These are phyloP conservation scores for Zele albiditarsus DNA, from an alignment of 2,888 invertebrate species.

Conservation along the genomic window DNA sequence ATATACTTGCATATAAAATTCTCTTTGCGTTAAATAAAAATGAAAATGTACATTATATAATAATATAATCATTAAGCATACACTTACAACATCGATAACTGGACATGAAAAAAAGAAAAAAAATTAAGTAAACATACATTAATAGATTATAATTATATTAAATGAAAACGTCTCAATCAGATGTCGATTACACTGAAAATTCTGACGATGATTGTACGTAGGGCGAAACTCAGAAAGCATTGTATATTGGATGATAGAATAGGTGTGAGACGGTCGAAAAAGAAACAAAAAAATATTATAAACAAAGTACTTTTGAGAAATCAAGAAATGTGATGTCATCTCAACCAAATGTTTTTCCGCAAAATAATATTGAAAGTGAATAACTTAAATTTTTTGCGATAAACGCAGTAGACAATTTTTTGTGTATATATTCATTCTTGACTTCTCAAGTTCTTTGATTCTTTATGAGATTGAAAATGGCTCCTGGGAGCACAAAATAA, in stretches of 20 bases:
- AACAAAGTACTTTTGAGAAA: constrained; percentile 40
- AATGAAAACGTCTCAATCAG: neutral
- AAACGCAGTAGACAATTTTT: constrained; percentile 26
- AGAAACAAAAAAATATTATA: constrained; percentile 27
- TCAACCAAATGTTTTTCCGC: constrained; percentile 8
- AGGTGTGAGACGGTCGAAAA: constrained; percentile 59
- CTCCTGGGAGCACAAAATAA: constrained; percentile 44
- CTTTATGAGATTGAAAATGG: constrained; percentile 55
- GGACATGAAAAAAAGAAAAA: neutral
- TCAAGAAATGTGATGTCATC: constrained; percentile 41
- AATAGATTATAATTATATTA: neutral
- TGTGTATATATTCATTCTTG: constrained; percentile 52
- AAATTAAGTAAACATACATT: neutral
- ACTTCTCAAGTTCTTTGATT: constrained; percentile 53
- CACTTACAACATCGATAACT: constrained; percentile 6
- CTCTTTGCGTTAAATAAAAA: constrained; percentile 30
- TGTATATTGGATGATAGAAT: constrained; percentile 60
- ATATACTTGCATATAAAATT: constrained; percentile 39
- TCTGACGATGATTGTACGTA: constrained; percentile 46
- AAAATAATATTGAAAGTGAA: neutral
- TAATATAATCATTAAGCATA: neutral
- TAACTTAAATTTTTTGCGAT: constrained; percentile 21
- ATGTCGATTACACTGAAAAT: constrained; percentile 8
- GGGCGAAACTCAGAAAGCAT: constrained; percentile 52
- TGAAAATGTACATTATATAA: constrained; percentile 7